Base-by-base conservation (phyloP, 2,113 vertebrate genomes). In the Sarotherodon lohbergeri region DNA sequence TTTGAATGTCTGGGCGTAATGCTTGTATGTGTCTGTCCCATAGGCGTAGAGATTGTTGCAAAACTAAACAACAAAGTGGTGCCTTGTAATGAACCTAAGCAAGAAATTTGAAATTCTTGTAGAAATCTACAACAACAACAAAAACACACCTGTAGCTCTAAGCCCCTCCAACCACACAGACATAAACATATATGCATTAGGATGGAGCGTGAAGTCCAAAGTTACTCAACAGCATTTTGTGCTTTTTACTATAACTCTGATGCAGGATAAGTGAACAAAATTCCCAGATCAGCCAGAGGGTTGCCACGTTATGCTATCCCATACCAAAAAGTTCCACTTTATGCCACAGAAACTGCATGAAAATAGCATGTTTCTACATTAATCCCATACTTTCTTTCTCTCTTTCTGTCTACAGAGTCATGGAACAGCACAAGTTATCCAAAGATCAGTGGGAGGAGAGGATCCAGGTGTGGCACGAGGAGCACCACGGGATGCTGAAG, bases 391-490 rank as follows among this genome's bases (percentile, higher is more conserved):
- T 36, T 39, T 5, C 10, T 63, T 17, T 2, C 12, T 13, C 1
- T 48, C 10, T 78, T 34, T 85, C 82, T 57, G 46, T 71, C 5
- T 84, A 10, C 80, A 99, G 98, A 91, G 98, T 99, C 55, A 93
- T 98, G 96, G 98, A 99, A 92, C 98, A 99, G 91, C 98, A 99
- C 95, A 98, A 99, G 85, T 96, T 99, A 73, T 98, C 97, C 90
- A 95, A 96, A 91, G 98, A 99, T 6, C 98, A 99, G 94, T 99
- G 98, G 98, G 98, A 99, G 93, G 98, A 99, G 89, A 97, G 98
- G 52, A 99, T 99, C 89, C 98, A 99, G 93, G 98, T 98, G 94
- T 99, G 98, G 98, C 98, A 99, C 0, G 97, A 98, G 19, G 98
- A 99, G 81, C 98, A 99, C 95, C 94, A 94, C 0, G 97, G 98